Percentiles rank a stretch among this genome's conserved stretches.
Evolutionary conservation across 2,797 vertebrate species (phyloP).

Genomic region (Anguilla obscura): DNA sequence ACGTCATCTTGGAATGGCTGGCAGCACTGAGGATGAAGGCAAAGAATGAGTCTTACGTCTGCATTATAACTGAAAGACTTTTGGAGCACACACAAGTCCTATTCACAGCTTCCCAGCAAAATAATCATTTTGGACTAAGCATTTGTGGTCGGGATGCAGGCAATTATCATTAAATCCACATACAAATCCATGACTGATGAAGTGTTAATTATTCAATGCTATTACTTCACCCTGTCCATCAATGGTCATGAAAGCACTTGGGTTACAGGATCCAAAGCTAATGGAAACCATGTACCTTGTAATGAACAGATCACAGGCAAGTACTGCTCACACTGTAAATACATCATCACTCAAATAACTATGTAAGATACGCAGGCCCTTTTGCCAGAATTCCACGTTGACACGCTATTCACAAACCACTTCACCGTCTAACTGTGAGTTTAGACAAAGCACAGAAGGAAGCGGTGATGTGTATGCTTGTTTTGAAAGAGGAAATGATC

Average conservation of each 20-base stretch:
- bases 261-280: conserved; percentile 49
- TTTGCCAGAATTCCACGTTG: conserved; percentile 71
- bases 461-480: neutral
- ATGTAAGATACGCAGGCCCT: conserved; percentile 60
- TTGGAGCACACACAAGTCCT: conserved; percentile 50
- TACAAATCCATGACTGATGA: conserved; percentile 30
- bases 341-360: conserved; percentile 59
- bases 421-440: conserved; percentile 56
- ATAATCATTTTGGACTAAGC: conserved; percentile 37
- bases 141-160: conserved; percentile 37
- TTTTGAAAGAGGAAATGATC: neutral
- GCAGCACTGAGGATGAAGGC: conserved; percentile 58
- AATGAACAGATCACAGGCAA: conserved; percentile 24
- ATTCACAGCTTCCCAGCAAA: conserved; percentile 47
- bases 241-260: neutral
- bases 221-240: conserved; percentile 33
- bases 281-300: conserved; percentile 60
- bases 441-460: conserved; percentile 47
- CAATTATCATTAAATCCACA: conserved; percentile 53
- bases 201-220: conserved; percentile 39
- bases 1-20: conserved; percentile 66
- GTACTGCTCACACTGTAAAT: conserved; percentile 60
- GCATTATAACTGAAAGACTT: conserved; percentile 61
- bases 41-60: conserved; percentile 61
- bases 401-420: conserved; percentile 71